Evolutionary conservation across 1,140 invertebrate species (phyloP), one percentile per base, ranked within the genome.

Genomic region (Caenorhabditis latens): DNA sequence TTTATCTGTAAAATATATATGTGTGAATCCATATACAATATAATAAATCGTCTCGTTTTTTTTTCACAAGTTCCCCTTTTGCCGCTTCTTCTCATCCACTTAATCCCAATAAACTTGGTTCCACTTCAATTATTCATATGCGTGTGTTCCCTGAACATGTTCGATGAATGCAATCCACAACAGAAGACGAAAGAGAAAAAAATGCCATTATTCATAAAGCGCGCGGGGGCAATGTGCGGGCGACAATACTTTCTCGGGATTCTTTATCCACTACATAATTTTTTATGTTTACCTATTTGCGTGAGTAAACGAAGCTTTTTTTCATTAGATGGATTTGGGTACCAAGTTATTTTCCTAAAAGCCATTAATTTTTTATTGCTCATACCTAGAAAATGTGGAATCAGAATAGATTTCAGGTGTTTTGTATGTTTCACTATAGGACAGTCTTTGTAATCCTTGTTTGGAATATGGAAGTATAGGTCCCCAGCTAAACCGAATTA

Each of bases 101-200:
- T 71, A 43, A 71, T 43, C 42, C 40, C 40, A 43, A 71, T 43
- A 71, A 43, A 19, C 24, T 63, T 9, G 21, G 61, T 63, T 63
- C 61, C 61, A n/a, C 42, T 71, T 71, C 65, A 71, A 71, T 71
- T 71, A 71, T 71, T 71, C 40, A 71, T 71, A 46, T 71, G 55
- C 55, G 55, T 58, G 55, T 58, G 55, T 58, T 58, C 55, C 55
- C 55, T 58, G 55, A 58, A 58, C 55, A 58, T 58, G 55, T 58
- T 58, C 55, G 19, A 58, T 58, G 55, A 58, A 58, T 58, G 4
- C 55, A 58, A 58, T 58, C 55, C 14, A 71, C 65, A 71, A 46
- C 11, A 71, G 14, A 71, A 71, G n/a, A 58, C 16, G 57, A n/a
- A 8, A n/a, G 24, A 46, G 43, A 71, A 46, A 71, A 16, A 71